A percentile compares a stretch with the other conserved stretches of the same genome.
Evolutionary conservation across 2,888 invertebrate genomes (phyloP).

Genomic region (Zygothrica quintamaculata): DNA sequence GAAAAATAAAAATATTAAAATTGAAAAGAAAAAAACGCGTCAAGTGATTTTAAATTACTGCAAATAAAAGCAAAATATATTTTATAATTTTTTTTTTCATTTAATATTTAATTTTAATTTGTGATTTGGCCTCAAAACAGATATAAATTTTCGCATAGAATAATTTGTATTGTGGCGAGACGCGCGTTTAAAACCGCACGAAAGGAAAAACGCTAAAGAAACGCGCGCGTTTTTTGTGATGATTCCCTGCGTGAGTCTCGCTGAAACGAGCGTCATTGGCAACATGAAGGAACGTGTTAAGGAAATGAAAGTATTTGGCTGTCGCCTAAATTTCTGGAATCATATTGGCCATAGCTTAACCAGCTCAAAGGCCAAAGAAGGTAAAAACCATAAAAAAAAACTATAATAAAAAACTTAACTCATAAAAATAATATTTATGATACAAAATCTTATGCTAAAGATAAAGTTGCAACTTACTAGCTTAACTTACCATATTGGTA

Average conservation of each 20-base stretch:
- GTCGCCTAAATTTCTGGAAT: conserved; percentile 86
- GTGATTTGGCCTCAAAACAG: conserved; percentile 19
- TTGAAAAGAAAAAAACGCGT: too few relatives aligned
- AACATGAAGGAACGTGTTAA: conserved; percentile 86
- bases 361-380: conserved; percentile 83
- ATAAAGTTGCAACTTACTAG: too few relatives aligned
- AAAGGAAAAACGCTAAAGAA: conserved; percentile 10
- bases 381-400: conserved; percentile 52
- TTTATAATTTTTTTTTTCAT: conserved; percentile 22
- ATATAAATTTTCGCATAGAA: conserved; percentile 26
- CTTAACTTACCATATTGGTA: too few relatives aligned
- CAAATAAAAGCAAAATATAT: conserved; percentile 15
- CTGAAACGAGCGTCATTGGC: conserved; percentile 85
- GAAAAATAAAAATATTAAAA: not conserved
- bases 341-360: conserved; percentile 84
- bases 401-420: not conserved
- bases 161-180: conserved; percentile 1
- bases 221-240: conserved; percentile 68
- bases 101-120: conserved; percentile 7
- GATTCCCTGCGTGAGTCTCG: conserved; percentile 85
- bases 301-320: conserved; percentile 86
- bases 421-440: conserved; percentile 3
- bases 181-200: conserved; percentile 26
- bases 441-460: too few relatives aligned
- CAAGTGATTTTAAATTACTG: conserved; percentile 50